Conservation (phyloP, 1,140 invertebrate species). For the Rhizoglyphus robini region DNA sequence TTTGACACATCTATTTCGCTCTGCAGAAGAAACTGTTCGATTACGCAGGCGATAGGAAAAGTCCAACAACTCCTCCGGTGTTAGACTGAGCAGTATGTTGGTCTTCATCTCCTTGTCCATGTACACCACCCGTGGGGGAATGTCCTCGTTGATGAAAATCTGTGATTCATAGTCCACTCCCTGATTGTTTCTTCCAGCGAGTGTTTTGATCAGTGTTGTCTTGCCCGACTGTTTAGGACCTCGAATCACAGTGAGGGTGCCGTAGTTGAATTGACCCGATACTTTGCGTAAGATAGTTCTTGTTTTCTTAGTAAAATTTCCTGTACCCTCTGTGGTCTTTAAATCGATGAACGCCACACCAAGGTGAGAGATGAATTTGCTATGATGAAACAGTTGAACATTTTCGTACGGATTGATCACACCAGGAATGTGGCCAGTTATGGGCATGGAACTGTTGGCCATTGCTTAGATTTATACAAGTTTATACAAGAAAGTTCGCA, state of each 20-base stretch:
- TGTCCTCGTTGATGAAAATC: not conserved
- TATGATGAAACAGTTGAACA: not conserved
- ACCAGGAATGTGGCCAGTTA: too few relatives aligned
- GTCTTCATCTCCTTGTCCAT: not conserved
- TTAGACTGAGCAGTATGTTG: slow-evolving; percentile 8
- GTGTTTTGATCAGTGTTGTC: slow-evolving; percentile 24
- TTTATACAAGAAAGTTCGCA: too few relatives aligned
- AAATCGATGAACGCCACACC: slow-evolving; percentile 5
- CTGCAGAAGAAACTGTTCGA: not conserved
- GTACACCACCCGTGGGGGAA: not conserved
- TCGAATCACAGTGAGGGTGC: slow-evolving; percentile 16
- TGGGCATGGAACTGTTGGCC: too few relatives aligned
- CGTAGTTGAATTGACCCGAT: slow-evolving; percentile 9
- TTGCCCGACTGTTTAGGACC: slow-evolving; percentile 29
- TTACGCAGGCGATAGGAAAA: not conserved
- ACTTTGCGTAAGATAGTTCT: not conserved
- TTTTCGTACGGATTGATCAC: slow-evolving; percentile 8
- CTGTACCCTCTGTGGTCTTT: not conserved
- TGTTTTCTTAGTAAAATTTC: not conserved
- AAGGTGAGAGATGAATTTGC: not conserved
- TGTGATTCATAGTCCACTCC: not conserved
- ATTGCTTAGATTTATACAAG: too few relatives aligned
- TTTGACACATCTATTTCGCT: not conserved
- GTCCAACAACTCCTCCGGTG: not conserved
- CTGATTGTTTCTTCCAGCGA: slow-evolving; percentile 5